Base-by-base conservation (phyloP, 2,113 vertebrate genomes). In the Crocuta crocuta region DNA sequence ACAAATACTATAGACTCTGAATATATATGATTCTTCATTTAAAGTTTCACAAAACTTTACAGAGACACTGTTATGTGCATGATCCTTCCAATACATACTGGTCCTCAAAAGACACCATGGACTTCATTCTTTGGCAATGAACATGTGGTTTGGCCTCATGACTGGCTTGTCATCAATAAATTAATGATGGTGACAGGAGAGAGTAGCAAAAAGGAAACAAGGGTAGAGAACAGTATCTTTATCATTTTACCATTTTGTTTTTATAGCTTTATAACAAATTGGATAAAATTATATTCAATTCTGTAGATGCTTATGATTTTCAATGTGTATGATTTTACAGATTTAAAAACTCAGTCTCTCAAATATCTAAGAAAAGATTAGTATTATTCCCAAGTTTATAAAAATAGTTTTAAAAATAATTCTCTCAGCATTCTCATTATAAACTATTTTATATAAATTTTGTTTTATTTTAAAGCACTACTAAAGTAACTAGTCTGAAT, bases 361-460 rank as follows among this genome's bases (percentile, higher is more conserved):
- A 73, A 80, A 45, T 45, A 90, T 10, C 81, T 78, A 97, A 96
- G 55, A 81, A 97, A 92, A 94, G 50, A 91, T 48, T 19, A 94
- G 39, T 28, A 88, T 78, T 82, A 73, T 13, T 91, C 28, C n/a
- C n/a, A 73, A 97, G 21, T 33, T 94, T 65, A 95, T 39, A 95
- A 94, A 85, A 94, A 61, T 70, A 12, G 31, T 71, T 92, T 80
- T 85, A 95, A 94, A 87, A 80, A 24, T 26, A 23, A 80, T 71
- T 35, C 19, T 68, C 11, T 71, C 53, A 48, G 23, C 7, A 92
- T 76, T 89, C 74, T 91, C 45, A 76, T 63, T 82, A 31, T 58
- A 73, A 95, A 82, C 23, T 58, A 74, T 82, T 87, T 94, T n/a
- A 91, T 31, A 85, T 31, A 88, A 89, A 74, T 58, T 28, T 66